Evolutionary conservation across 2,888 invertebrate species (phyloP).

Genomic region (Drosophila nigritarsus): DNA sequence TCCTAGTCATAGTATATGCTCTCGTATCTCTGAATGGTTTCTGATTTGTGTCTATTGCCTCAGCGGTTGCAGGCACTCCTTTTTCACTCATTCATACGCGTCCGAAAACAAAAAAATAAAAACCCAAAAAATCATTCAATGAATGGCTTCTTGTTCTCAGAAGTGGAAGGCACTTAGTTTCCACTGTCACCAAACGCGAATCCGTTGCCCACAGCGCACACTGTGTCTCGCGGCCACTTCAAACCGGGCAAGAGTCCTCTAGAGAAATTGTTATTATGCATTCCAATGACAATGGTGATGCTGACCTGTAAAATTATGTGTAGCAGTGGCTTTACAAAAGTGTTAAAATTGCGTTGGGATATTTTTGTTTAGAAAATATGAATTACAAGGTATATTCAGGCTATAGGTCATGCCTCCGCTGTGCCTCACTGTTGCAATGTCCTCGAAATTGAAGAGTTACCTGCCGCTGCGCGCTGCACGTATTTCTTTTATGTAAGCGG

Average conservation of each 20-base stretch:
- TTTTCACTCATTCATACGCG: conserved; percentile 50
- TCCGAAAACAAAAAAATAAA: conserved; percentile 8
- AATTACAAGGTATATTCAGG: conserved; percentile 66
- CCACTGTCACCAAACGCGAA: conserved; percentile 47
- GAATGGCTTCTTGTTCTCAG: conserved; percentile 53
- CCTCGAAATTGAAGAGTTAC: conserved; percentile 58
- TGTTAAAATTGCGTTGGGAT: conserved; percentile 73
- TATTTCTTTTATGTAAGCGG: conserved; percentile 50
- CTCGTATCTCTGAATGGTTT: conserved; percentile 44
- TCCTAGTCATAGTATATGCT: conserved; percentile 27
- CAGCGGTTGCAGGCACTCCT: conserved; percentile 51
- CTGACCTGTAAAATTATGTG: conserved; percentile 63
- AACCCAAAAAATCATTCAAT: conserved; percentile 47
- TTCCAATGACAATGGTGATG: conserved; percentile 50
- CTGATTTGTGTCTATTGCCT: conserved; percentile 48
- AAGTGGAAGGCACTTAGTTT: conserved; percentile 51
- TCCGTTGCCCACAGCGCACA: conserved; percentile 48
- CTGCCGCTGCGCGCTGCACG: conserved; percentile 58
- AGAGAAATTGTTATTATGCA: conserved; percentile 32
- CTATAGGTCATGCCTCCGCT: conserved; percentile 42
- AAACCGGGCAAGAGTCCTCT: conserved; percentile 47
- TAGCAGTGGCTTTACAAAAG: conserved; percentile 60
- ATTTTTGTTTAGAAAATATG: conserved; percentile 78
- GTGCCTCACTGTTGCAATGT: conserved; percentile 46
- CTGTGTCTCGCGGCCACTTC: conserved; percentile 63